These are phyloP conservation scores for Machimus atricapillus DNA, from an alignment of 2,888 invertebrate species.

Conservation along the genomic window DNA sequence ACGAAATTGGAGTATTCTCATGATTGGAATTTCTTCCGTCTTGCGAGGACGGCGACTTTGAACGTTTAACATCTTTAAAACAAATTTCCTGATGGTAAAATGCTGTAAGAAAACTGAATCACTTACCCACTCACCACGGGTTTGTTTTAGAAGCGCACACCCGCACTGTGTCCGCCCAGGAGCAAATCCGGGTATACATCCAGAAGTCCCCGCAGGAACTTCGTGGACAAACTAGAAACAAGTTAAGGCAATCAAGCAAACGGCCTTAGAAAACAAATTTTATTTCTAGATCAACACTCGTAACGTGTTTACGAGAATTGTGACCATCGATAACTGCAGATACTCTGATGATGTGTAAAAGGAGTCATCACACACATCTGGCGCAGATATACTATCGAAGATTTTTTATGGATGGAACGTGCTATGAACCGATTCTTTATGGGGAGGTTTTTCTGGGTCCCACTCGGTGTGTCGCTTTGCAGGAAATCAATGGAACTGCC, in stretches of 20 bases:
- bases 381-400: slow-evolving; percentile 36
- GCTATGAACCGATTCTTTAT: slow-evolving; percentile 16
- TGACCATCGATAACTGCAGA: slow-evolving; percentile 32
- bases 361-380: slow-evolving; percentile 37
- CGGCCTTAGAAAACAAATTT: slow-evolving; percentile 34
- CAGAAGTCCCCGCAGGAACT: neutral
- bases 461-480: neutral
- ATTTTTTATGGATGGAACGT: slow-evolving; percentile 35
- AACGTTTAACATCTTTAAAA: neutral
- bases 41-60: neutral
- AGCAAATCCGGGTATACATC: neutral
- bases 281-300: slow-evolving; percentile 35
- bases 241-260: slow-evolving; percentile 33
- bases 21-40: neutral
- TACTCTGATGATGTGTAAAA: slow-evolving; percentile 21
- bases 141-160: neutral
- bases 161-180: neutral
- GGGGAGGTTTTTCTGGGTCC: neutral
- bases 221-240: neutral
- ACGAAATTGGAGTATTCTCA: neutral
- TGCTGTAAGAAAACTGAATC: neutral
- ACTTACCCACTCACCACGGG: neutral
- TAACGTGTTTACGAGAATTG: slow-evolving; percentile 38
- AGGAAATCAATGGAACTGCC: slow-evolving; percentile 19
- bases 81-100: neutral